Percentiles rank a stretch among this genome's conserved stretches.
These are phyloP conservation scores for Macropodus opercularis DNA, from an alignment of 2,797 vertebrate species.

Conservation along the genomic window DNA sequence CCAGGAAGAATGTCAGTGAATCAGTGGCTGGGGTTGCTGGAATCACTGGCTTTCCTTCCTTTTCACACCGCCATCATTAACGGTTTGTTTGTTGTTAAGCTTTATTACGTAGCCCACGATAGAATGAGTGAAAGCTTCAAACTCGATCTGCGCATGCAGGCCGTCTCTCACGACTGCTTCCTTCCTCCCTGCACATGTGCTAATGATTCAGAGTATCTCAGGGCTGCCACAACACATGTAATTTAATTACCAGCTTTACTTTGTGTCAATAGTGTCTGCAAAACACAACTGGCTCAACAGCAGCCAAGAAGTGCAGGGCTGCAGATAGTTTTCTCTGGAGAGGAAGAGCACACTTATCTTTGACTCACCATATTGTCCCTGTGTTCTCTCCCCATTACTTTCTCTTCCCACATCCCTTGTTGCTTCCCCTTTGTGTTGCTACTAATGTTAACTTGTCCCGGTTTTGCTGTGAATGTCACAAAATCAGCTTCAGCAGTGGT, in stretches of 20 bases:
- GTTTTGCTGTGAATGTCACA: slow-evolving; percentile 25
- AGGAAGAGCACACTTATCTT: slow-evolving; percentile 69
- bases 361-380: slow-evolving; percentile 70
- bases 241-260: slow-evolving; percentile 85
- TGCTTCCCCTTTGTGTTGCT: slow-evolving; percentile 45
- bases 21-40: slow-evolving; percentile 56
- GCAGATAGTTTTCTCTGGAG: slow-evolving; percentile 68
- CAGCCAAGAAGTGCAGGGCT: slow-evolving; percentile 67
- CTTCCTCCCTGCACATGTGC: slow-evolving; percentile 73
- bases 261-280: slow-evolving; percentile 80
- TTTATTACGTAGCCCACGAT: slow-evolving; percentile 58
- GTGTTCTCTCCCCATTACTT: slow-evolving; percentile 47
- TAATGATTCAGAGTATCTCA: slow-evolving; percentile 80
- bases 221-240: slow-evolving; percentile 79
- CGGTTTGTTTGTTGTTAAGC: slow-evolving; percentile 64
- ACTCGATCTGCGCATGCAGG: slow-evolving; percentile 43
- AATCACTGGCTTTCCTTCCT: slow-evolving; percentile 55
- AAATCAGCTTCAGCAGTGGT: not conserved
- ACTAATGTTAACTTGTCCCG: slow-evolving; percentile 35
- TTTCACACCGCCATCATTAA: slow-evolving; percentile 60
- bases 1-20: slow-evolving; percentile 59
- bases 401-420: slow-evolving; percentile 36
- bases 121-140: slow-evolving; percentile 53
- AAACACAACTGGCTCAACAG: slow-evolving; percentile 58
- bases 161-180: slow-evolving; percentile 37